These are phyloP conservation scores for Sebastes vulpes DNA, from an alignment of 2,797 vertebrate species.

Conservation along the genomic window DNA sequence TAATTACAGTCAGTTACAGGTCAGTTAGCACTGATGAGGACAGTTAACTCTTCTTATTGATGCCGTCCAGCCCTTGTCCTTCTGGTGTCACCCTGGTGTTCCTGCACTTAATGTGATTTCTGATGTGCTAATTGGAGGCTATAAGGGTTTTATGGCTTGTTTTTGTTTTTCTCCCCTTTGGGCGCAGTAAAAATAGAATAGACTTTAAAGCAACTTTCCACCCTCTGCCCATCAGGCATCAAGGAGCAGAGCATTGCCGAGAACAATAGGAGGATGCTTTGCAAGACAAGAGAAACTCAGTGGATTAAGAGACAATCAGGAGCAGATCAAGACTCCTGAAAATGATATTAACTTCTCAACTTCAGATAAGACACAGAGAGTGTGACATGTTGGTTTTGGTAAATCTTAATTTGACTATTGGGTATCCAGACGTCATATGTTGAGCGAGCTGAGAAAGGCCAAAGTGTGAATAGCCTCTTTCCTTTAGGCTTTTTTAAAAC, in stretches of 20 bases:
- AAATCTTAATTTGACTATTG: slow-evolving; percentile 10
- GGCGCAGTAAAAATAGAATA: slow-evolving; percentile 73
- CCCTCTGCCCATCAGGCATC: slow-evolving; percentile 68
- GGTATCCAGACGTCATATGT: not conserved
- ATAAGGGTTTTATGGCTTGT: slow-evolving; percentile 72
- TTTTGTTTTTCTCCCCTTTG: slow-evolving; percentile 67
- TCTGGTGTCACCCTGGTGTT: slow-evolving; percentile 14
- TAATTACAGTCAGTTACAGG: not conserved
- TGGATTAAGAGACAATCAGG: slow-evolving; percentile 46
- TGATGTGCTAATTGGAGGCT: slow-evolving; percentile 62
- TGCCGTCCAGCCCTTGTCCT: not conserved
- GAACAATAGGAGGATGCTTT: slow-evolving; percentile 76
- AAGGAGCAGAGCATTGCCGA: slow-evolving; percentile 47
- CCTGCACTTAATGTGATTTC: slow-evolving; percentile 45
- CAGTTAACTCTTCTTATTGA: not conserved
- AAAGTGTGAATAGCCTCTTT: slow-evolving; percentile 31
- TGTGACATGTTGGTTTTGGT: not conserved
- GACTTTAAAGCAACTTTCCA: slow-evolving; percentile 71
- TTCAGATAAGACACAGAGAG: not conserved
- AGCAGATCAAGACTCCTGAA: slow-evolving; percentile 17
- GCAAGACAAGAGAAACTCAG: slow-evolving; percentile 68
- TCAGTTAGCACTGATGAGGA: not conserved
- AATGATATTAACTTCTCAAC: not conserved
- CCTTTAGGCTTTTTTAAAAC: slow-evolving; percentile 61
- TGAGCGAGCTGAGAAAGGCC: not conserved